Percentiles rank a stretch among this genome's conserved stretches.
Conservation (phyloP, 2,797 vertebrate genomes). For the Chaetodon trifasciatus region DNA sequence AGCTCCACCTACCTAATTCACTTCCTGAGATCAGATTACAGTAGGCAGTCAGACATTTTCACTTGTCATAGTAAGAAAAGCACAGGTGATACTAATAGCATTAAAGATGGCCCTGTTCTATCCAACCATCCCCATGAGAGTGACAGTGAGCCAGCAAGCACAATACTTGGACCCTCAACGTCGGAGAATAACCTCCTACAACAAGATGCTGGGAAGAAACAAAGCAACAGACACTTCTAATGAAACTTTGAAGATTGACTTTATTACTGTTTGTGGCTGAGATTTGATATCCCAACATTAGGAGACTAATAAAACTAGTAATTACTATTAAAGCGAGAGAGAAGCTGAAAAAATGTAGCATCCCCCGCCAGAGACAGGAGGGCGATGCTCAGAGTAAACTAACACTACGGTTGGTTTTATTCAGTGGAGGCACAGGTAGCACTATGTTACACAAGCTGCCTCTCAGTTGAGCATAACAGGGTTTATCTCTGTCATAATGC, state of each 20-base stretch:
- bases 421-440: neutral
- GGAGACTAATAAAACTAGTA: too few species aligned
- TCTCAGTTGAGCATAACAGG: neutral
- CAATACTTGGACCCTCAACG: too few species aligned
- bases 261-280: neutral
- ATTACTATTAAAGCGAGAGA: too few species aligned
- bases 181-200: neutral
- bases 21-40: neutral
- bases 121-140: too few species aligned
- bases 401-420: too few species aligned
- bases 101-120: neutral
- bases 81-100: neutral
- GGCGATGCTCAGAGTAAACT: too few species aligned
- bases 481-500: neutral
- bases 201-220: neutral
- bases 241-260: neutral
- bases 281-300: neutral
- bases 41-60: too few species aligned
- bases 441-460: neutral
- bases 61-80: neutral
- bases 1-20: neutral
- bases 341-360: too few species aligned
- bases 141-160: neutral
- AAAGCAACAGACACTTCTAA: neutral
- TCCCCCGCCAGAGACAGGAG: too few species aligned